Percentiles rank a stretch among this genome's conserved stretches.
Evolutionary conservation across 2,888 invertebrate genomes (phyloP).

Genomic region (Cheilosia scutellata): DNA sequence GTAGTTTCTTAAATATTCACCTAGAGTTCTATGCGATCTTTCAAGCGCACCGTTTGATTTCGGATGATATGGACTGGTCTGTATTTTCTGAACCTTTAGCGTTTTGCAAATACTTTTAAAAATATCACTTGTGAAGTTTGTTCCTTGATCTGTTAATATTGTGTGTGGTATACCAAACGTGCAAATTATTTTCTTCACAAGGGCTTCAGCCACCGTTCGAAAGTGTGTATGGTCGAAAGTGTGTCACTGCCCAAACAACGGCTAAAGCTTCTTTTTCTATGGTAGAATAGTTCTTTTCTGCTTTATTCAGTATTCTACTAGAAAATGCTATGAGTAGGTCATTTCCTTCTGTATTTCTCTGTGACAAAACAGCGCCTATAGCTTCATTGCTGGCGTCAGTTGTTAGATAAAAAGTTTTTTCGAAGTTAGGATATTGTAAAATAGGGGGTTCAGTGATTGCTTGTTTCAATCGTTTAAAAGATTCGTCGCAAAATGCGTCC

Average conservation of each 20-base stretch:
- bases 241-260: conserved; percentile 27
- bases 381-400: conserved; percentile 10
- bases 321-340: conserved; percentile 13
- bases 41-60: conserved; percentile 7
- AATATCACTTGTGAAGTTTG: conserved; percentile 24
- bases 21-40: conserved; percentile 9
- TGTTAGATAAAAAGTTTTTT: background rate
- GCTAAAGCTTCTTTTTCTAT: conserved; percentile 78
- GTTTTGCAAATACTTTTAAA: conserved; percentile 11
- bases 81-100: background rate
- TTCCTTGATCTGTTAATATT: conserved; percentile 5
- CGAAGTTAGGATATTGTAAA: conserved; percentile 2
- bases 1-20: background rate
- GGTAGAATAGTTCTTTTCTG: conserved; percentile 77
- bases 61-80: conserved; percentile 1
- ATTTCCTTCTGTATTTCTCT: background rate
- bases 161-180: conserved; percentile 2
- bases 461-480: background rate
- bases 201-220: conserved; percentile 6
- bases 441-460: conserved; percentile 5
- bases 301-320: conserved; percentile 65
- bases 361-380: conserved; percentile 1
- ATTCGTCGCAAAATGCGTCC: conserved; percentile 32
- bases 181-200: conserved; percentile 24
- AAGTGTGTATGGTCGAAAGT: conserved; percentile 17